Percentiles rank a stretch among this genome's conserved stretches.
Evolutionary conservation across 2,113 vertebrate species (phyloP).

Genomic region (Dicaeum eximium): DNA sequence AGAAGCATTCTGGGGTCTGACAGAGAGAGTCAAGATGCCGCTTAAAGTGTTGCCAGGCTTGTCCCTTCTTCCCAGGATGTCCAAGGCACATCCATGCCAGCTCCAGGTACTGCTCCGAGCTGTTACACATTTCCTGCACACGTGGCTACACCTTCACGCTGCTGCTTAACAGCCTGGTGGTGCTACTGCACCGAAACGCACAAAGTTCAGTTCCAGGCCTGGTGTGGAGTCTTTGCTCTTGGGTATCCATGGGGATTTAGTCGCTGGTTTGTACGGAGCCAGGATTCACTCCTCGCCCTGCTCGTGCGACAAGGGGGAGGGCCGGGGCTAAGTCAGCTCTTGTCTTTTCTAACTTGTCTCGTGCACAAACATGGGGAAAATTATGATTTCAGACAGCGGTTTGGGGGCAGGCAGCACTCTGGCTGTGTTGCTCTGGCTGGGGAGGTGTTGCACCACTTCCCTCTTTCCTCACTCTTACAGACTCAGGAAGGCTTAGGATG

Average conservation of each 20-base stretch:
- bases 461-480: not conserved
- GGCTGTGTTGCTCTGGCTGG: too few relatives aligned
- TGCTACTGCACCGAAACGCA: not conserved
- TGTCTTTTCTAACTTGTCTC: rapidly evolving
- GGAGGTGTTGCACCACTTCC: rapidly evolving
- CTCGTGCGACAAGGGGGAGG: rapidly evolving
- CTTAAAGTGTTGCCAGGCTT: not conserved
- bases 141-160: rapidly evolving
- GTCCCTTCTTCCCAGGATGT: not conserved
- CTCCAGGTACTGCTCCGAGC: not conserved
- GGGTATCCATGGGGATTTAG: rapidly evolving
- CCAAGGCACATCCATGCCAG: rapidly evolving
- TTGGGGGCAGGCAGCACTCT: not conserved
- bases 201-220: not conserved
- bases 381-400: rapidly evolving
- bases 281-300: rapidly evolving
- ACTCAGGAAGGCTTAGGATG: not conserved
- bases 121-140: rapidly evolving
- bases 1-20: rapidly evolving
- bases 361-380: rapidly evolving
- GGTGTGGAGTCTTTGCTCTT: rapidly evolving
- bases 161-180: rapidly evolving
- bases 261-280: rapidly evolving
- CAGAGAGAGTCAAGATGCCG: rapidly evolving
- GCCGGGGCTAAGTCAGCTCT: rapidly evolving